Percentiles rank a stretch among this genome's conserved stretches.
phyloP scores from a whole-genome alignment of 2,797 vertebrate species.

The Peromyscus attwateri region DNA sequence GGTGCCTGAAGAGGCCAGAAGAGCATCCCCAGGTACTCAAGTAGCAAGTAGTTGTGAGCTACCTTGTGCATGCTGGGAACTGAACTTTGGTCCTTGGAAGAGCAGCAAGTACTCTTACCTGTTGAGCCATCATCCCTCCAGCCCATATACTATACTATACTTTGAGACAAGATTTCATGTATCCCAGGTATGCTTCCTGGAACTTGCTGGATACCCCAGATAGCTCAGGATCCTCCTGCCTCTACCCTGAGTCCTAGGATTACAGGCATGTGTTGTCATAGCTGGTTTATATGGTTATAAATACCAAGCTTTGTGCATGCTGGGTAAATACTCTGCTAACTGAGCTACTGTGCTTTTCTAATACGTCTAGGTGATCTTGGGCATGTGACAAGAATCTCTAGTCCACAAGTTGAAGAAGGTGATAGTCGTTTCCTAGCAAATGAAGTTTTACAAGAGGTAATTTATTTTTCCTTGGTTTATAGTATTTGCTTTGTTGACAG shows the following conservation, averaged over 20 bases:
- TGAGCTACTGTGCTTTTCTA: slow-evolving; percentile 10
- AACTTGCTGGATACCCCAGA: not conserved
- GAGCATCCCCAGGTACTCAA: not conserved
- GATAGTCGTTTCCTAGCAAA: slow-evolving; percentile 98
- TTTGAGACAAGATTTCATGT: not conserved
- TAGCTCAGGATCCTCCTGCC: not conserved
- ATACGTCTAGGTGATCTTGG: slow-evolving; percentile 94
- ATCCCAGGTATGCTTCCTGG: not conserved
- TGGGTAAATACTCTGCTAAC: not conserved
- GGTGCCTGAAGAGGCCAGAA: not conserved
- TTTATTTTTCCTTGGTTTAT: slow-evolving; percentile 61
- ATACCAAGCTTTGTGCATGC: not conserved
- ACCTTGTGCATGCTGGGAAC: not conserved
- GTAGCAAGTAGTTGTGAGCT: not conserved
- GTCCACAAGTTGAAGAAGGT: slow-evolving; percentile 98
- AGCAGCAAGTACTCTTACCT: not conserved
- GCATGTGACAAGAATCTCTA: slow-evolving; percentile 96
- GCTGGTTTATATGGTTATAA: not conserved
- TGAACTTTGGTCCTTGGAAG: not conserved
- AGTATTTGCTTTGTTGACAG: slow-evolving; percentile 44
- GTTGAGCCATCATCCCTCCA: not conserved
- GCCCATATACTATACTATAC: not conserved
- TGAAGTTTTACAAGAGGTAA: slow-evolving; percentile 98
- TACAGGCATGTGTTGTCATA: not conserved
- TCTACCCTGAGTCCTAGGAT: not conserved